Evolutionary conservation across 2,113 vertebrate genomes (phyloP), one percentile per base, ranked within the genome.

Genomic region (Pterocles orientalis): DNA sequence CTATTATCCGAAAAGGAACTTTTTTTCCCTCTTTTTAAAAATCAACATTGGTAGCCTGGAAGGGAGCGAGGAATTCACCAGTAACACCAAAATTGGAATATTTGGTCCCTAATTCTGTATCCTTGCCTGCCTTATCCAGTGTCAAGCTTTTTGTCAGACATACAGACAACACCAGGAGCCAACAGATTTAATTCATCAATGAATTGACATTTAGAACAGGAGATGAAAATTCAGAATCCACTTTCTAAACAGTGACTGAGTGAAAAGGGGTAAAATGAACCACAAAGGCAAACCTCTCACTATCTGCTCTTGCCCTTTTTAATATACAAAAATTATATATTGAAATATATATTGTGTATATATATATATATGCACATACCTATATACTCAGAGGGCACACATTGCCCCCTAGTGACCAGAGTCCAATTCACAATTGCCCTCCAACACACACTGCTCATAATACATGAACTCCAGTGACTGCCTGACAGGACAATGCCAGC

Each of bases 401-500:
- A 86, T 34, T 94, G 94, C 92, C 93, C 90, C 94, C 94, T 95
- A 48, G 90, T 90, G 90, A 80, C 56, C 71, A 51, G 45, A 93
- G 58, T 10, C 54, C 48, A 39, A 4, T 4, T 48, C 16, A 25
- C 18, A 45, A 43, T 61, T 14, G 16, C 14, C 17, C 61, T 70
- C 34, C 21, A 83, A 16, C 8, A 81, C 5, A 45, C 16, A 16
- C 18, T 6, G 11, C 34, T 54, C 43, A 18, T 39, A 7, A 4
- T 3, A 33, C 21, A 8, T 2, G 8, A 64, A 39, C 51, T 73
- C 15, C 23, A 75, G 13, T 0, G 0, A 61, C 78, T 4, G 13
- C 62, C 41, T 56, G 34, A 31, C 50, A 58, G 34, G 31, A 48
- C 39, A 0, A 1, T 5, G 36, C 6, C 18, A 13, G 45, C 1